Base-by-base conservation (phyloP, 2,888 invertebrate genomes). In the Lycophotia porphyrea region DNA sequence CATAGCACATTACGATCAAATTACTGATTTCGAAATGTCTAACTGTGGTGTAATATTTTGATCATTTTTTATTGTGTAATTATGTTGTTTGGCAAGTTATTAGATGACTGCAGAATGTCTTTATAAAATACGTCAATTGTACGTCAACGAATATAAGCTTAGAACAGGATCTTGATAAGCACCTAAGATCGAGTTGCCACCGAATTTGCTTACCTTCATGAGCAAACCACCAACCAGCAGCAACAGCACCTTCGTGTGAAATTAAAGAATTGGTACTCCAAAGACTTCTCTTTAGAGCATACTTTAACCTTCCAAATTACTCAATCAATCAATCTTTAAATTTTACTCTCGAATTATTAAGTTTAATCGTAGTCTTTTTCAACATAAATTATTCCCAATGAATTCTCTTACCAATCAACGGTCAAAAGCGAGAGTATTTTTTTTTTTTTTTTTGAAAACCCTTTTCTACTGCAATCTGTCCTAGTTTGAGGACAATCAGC, bases 1-100 rank as follows among this genome's bases (percentile, higher is more conserved):
- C 87, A 90, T 88, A 85, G 83, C 84, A 39, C 87, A 87, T 88
- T 88, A 87, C 80, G 84, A 87, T 83, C 79, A 87, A 85, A 89
- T 90, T 84, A 85, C 85, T 83, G 86, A 84, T 88, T 88, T 89
- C 87, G 82, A 87, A 87, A 90, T 82, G 71, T 80, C 83, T 86
- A 84, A 84, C 81, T 85, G 85, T 84, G 83, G 83, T 79, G 74
- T 74, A 80, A 85, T 74, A 61, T 74, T 73, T 72, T 80, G 74
- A 79, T 76, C 76, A 80, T 67, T 60, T 66, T 63, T 63, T 27
- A n/a, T 55, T 66, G 63, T 24, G 58, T 75, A 68, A 60, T 71
- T 66, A 63, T 21, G 44, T 55, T 27, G 55, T 42, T 77, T 64
- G 47, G 80, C 27, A 73, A 80, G 34, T 55, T 49, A 61, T 64